Evolutionary conservation across 2,113 vertebrate genomes (phyloP), one percentile per base, ranked within the genome.

Genomic region (Syrmaticus mikado): DNA sequence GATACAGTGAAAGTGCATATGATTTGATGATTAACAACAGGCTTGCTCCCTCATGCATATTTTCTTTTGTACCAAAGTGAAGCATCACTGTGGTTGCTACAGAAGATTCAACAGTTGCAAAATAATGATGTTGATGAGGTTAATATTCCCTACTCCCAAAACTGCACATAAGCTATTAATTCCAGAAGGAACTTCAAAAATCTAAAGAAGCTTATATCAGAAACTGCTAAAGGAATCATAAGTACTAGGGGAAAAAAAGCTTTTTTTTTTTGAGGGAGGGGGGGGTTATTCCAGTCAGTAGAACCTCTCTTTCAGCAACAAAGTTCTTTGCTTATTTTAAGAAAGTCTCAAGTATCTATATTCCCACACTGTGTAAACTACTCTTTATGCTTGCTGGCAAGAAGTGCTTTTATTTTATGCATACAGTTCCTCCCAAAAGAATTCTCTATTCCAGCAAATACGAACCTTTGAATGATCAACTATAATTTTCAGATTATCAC

Each of bases 401-500:
- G 40, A 81, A 89, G 50, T 7, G 4, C 0, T 0, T n/a, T 52
- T 74, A 76, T 32, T 91, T 45, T 30, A 64, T 7, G 8, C 38
- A 52, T 5, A 48, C 46, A 38, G 34, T 15, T 6, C 27, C 24
- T 15, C 3, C 40, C 8, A 28, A 36, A 22, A 22, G 36, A 88
- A 75, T 46, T 83, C 22, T 88, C 71, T 66, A 6, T n/a, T 83
- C 27, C 55, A 60, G 85, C 74, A 28, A 76, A 72, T 43, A 24
- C 77, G 68, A 90, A 81, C 25, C 34, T 30, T 14, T 86, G 40
- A 83, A 68, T 38, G 61, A 86, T 53, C 73, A 88, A 71, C 55
- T 90, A 83, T 17, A 83, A 85, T 78, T 92, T 88, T 65, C 30
- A 82, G 48, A 92, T 93, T 92, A 85, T 40, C 75, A 71, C 55